These are phyloP conservation scores for Hypocryptadius cinnamomeus DNA, from an alignment of 2,113 vertebrate species.

Conservation along the genomic window DNA sequence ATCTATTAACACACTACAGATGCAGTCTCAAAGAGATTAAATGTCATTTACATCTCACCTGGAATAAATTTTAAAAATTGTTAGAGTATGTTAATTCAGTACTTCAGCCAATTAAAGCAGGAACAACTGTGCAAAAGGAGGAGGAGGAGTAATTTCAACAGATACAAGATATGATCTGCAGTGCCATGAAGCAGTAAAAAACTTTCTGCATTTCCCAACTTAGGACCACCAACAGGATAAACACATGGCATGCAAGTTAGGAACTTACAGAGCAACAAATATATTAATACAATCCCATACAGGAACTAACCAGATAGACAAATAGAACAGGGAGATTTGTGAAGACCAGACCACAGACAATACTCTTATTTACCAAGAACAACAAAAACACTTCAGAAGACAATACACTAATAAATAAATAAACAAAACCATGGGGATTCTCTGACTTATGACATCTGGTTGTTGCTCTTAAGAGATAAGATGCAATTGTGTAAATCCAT, in stretches of 20 bases:
- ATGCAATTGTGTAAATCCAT: neutral
- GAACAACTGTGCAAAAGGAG: neutral
- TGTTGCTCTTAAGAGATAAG: neutral
- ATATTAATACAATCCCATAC: neutral
- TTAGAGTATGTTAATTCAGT: neutral
- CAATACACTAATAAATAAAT: neutral
- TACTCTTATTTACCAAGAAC: neutral
- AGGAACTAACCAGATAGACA: neutral
- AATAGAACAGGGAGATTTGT: neutral
- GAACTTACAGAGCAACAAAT: neutral
- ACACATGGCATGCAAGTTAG: neutral
- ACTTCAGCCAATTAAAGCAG: neutral
- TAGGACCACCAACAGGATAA: neutral
- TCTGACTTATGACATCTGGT: neutral
- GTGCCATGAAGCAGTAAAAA: neutral
- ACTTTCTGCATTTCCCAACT: neutral
- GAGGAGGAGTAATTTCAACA: neutral
- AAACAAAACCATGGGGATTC: neutral
- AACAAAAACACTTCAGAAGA: neutral
- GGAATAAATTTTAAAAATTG: neutral
- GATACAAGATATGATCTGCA: neutral
- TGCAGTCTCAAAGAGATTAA: neutral
- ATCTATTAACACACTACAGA: neutral
- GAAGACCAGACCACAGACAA: neutral
- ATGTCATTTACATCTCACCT: neutral